Evolutionary conservation across 2,888 invertebrate species (phyloP).

Genomic region (Andrena flavipes): DNA sequence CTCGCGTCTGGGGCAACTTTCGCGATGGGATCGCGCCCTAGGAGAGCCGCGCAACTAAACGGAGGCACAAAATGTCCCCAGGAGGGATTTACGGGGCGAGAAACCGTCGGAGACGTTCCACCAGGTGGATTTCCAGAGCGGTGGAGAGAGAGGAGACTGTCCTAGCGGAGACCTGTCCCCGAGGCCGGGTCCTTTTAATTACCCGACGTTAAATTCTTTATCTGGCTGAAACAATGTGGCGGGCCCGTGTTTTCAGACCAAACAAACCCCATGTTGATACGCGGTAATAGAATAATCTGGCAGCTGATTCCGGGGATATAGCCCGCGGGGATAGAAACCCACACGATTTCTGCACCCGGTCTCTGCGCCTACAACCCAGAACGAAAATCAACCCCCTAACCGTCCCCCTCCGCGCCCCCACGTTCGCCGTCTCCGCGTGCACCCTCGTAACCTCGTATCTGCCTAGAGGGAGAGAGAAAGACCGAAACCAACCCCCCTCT

Average conservation of each 20-base stretch:
- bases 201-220: slow-evolving; percentile 89
- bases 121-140: slow-evolving; percentile 12
- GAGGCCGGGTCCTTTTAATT: slow-evolving; percentile 85
- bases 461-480: slow-evolving; percentile 36
- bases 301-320: slow-evolving; percentile 85
- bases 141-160: neutral
- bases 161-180: slow-evolving; percentile 56
- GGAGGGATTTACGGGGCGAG: slow-evolving; percentile 67
- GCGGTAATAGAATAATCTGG: slow-evolving; percentile 90
- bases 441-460: slow-evolving; percentile 67
- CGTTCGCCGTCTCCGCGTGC: slow-evolving; percentile 52
- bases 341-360: slow-evolving; percentile 80
- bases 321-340: slow-evolving; percentile 83
- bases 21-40: neutral
- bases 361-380: slow-evolving; percentile 72
- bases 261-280: slow-evolving; percentile 89
- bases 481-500: slow-evolving; percentile 36
- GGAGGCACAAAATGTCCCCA: slow-evolving; percentile 63
- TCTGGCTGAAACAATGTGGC: slow-evolving; percentile 88
- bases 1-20: neutral
- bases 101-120: slow-evolving; percentile 50
- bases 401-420: slow-evolving; percentile 7
- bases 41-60: slow-evolving; percentile 31
- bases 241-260: slow-evolving; percentile 88
- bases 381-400: slow-evolving; percentile 78